Evolutionary conservation across 1,140 invertebrate species (phyloP).

Genomic region (Drosophila busckii): DNA sequence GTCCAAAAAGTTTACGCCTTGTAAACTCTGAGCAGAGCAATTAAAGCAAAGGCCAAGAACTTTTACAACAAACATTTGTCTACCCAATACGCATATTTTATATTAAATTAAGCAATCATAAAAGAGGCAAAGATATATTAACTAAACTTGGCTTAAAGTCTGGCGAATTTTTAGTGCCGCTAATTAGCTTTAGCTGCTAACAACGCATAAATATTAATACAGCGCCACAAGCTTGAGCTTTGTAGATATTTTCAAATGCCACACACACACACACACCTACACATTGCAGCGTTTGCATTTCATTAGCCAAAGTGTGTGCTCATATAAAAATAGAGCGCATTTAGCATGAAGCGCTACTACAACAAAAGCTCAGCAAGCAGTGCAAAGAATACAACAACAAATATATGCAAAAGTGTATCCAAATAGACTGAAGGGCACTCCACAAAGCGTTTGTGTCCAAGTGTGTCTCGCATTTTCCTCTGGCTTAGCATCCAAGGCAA

Average conservation of each 20-base stretch:
- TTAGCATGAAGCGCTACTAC: slow-evolving; percentile 42
- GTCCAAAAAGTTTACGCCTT: slow-evolving; percentile 11
- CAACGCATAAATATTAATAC: slow-evolving; percentile 65
- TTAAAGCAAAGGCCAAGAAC: slow-evolving; percentile 41
- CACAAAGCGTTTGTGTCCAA: slow-evolving; percentile 69
- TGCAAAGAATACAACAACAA: slow-evolving; percentile 25
- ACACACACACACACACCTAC: slow-evolving; percentile 16
- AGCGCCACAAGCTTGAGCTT: slow-evolving; percentile 45
- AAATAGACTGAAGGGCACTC: slow-evolving; percentile 76
- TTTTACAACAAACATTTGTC: slow-evolving; percentile 12
- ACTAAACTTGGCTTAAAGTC: background rate
- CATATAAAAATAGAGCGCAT: slow-evolving; percentile 71
- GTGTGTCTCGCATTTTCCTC: slow-evolving; percentile 51
- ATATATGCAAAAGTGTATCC: slow-evolving; percentile 75
- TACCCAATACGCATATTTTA: slow-evolving; percentile 1
- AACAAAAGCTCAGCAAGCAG: slow-evolving; percentile 4
- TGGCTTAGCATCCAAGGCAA: background rate
- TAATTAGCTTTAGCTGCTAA: slow-evolving; percentile 33
- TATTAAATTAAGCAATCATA: slow-evolving; percentile 43
- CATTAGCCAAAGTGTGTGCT: slow-evolving; percentile 63
- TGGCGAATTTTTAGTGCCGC: slow-evolving; percentile 4
- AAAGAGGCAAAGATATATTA: slow-evolving; percentile 7
- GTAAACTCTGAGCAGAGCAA: slow-evolving; percentile 32
- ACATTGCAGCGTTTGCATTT: slow-evolving; percentile 68
- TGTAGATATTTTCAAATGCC: slow-evolving; percentile 49